Conservation (phyloP, 1,140 invertebrate species). For the Drosophila pachea region DNA sequence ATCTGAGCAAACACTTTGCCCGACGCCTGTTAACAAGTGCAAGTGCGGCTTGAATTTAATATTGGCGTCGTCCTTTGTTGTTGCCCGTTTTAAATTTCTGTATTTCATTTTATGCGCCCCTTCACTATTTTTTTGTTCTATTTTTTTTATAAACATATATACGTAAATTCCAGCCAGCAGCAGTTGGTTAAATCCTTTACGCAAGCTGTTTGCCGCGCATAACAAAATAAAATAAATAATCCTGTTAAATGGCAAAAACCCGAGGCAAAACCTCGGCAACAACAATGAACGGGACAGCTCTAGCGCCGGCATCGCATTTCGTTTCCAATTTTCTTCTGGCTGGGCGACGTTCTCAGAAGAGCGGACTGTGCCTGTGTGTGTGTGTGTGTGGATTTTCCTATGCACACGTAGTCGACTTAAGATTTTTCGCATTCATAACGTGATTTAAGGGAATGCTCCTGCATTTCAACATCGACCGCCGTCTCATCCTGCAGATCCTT, state of each 20-base stretch:
- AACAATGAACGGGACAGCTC: conserved; percentile 38
- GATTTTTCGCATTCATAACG: conserved; percentile 70
- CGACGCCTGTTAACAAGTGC: conserved; percentile 51
- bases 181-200: conserved; percentile 70
- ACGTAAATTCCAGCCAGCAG: conserved; percentile 8
- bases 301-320: conserved; percentile 54
- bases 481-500: conserved; percentile 14
- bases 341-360: conserved; percentile 29
- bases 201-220: conserved; percentile 73
- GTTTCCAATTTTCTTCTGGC: conserved; percentile 62
- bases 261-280: conserved; percentile 28
- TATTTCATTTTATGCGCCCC: conserved; percentile 57
- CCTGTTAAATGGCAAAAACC: conserved; percentile 65
- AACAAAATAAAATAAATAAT: conserved; percentile 77
- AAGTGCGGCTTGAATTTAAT: conserved; percentile 66
- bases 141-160: conserved; percentile 13
- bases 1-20: conserved; percentile 42
- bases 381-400: conserved; percentile 28
- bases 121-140: conserved; percentile 7
- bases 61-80: conserved; percentile 50
- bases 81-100: conserved; percentile 61
- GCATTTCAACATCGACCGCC: conserved; percentile 49
- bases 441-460: conserved; percentile 43
- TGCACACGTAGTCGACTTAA: conserved; percentile 68
- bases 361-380: neutral